Base-by-base conservation (phyloP, 2,888 invertebrate species). In the Ochropacha duplaris region DNA sequence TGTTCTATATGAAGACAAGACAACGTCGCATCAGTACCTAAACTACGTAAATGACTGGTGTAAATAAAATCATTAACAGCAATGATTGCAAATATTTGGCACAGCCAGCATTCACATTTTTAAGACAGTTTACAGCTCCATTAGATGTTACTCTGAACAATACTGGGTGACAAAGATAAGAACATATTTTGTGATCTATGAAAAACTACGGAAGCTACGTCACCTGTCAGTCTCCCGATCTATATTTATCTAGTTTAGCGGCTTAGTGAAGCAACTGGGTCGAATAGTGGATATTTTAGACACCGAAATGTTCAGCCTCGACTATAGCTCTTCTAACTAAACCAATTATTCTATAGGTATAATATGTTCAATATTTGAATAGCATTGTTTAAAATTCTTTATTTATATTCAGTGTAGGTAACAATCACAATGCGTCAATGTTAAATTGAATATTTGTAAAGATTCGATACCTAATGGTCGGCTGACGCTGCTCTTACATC, bases 401-500 rank as follows among this genome's bases (percentile, higher is more conserved):
- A 50, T 9, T 50, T 24, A 26, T 50, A 50, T 50, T 26, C 16
- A n/a, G 9, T 31, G 12, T 52, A 19, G 26, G 12, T 31, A 52
- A 31, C 36, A 36, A n/a, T n/a, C 36, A 22, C 60, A 57, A 68
- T 74, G 66, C 65, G 62, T 72, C 69, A 73, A 65, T 66, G 57
- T 68, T 65, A 64, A 72, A 74, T 69, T 61, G 50, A 66, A 55
- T 62, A 69, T 72, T 69, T 63, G 68, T 64, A 67, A 66, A 69
- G 60, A 59, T 61, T 64, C 57, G 62, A 70, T 68, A 67, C 28
- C 51, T 55, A 44, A 44, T 49, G 55, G 62, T 57, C 24, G 54
- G 60, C 60, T 58, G 62, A 65, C 58, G 64, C 55, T 71, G 55
- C 56, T 72, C 68, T 88, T 87, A 82, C 88, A 82, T 87, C 86